phyloP scores from a whole-genome alignment of 2,797 vertebrate species.

The Anguilla megastoma region DNA sequence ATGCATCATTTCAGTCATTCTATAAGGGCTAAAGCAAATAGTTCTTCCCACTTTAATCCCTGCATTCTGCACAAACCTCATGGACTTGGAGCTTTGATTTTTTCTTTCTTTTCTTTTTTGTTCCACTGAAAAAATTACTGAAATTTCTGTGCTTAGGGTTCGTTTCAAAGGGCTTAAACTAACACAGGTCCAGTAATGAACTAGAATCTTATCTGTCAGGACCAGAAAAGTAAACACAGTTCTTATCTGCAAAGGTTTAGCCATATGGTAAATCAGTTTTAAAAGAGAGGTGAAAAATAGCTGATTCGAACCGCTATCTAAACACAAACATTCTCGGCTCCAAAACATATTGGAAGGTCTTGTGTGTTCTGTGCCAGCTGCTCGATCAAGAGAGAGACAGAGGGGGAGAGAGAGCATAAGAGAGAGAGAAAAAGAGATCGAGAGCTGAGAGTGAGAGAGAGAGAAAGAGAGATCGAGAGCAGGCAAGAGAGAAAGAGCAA shows the following conservation, averaged over 20 bases:
- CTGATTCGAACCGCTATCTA: slow-evolving; percentile 55
- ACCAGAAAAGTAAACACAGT: slow-evolving; percentile 69
- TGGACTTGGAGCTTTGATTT: neutral
- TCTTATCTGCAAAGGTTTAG: slow-evolving; percentile 74
- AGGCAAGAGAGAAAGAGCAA: neutral
- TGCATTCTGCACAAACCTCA: neutral
- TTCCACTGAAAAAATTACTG: slow-evolving; percentile 24
- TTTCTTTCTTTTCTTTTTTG: neutral
- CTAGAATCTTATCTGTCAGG: slow-evolving; percentile 67
- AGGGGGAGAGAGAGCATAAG: neutral
- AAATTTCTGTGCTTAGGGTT: slow-evolving; percentile 45
- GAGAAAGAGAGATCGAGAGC: neutral
- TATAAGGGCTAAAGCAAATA: neutral
- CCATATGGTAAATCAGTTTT: slow-evolving; percentile 74
- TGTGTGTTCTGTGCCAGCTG: slow-evolving; percentile 32
- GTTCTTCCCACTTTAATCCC: neutral
- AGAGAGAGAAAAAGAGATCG: neutral
- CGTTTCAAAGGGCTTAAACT: slow-evolving; percentile 59
- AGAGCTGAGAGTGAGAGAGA: neutral
- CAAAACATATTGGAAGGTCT: slow-evolving; percentile 39
- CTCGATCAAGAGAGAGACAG: slow-evolving; percentile 16
- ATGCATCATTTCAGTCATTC: neutral
- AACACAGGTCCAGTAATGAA: slow-evolving; percentile 64
- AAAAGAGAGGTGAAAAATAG: slow-evolving; percentile 58
- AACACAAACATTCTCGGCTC: slow-evolving; percentile 45